These are phyloP conservation scores for Bambusicola thoracicus DNA, from an alignment of 2,113 vertebrate genomes.

Conservation along the genomic window DNA sequence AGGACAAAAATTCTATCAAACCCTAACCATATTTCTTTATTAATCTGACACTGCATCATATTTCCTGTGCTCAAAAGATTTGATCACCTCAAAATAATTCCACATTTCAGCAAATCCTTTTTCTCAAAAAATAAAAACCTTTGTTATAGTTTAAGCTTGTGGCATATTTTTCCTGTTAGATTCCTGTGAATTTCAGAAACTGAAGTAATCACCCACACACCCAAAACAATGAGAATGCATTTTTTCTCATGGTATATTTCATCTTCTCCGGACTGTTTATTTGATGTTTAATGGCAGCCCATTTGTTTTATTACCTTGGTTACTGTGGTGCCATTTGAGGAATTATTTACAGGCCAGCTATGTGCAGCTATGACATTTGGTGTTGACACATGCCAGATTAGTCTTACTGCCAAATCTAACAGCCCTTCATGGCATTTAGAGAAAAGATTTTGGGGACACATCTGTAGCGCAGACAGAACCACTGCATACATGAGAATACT, in stretches of 20 bases:
- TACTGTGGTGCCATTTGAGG: not conserved
- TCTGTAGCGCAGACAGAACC: not conserved
- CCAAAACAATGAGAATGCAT: not conserved
- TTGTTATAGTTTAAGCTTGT: not conserved
- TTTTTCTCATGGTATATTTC: not conserved
- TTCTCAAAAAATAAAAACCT: not conserved
- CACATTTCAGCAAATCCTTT: not conserved
- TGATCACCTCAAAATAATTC: not conserved
- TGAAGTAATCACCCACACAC: not conserved
- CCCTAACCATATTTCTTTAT: not conserved
- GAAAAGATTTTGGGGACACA: not conserved
- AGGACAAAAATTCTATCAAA: not conserved
- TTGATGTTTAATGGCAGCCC: not conserved
- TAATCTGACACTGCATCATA: not conserved
- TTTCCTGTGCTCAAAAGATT: not conserved
- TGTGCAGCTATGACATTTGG: not conserved
- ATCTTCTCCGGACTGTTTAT: not conserved
- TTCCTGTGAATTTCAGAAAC: not conserved
- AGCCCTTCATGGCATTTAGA: not conserved
- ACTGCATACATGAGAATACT: not conserved
- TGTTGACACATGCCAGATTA: not conserved
- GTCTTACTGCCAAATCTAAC: not conserved
- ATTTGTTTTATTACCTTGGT: not conserved
- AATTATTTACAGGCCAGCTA: not conserved
- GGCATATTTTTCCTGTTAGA: not conserved